Evolutionary conservation across 2,888 invertebrate genomes (phyloP), one percentile per base, ranked within the genome.

Genomic region (Aelia acuminata): DNA sequence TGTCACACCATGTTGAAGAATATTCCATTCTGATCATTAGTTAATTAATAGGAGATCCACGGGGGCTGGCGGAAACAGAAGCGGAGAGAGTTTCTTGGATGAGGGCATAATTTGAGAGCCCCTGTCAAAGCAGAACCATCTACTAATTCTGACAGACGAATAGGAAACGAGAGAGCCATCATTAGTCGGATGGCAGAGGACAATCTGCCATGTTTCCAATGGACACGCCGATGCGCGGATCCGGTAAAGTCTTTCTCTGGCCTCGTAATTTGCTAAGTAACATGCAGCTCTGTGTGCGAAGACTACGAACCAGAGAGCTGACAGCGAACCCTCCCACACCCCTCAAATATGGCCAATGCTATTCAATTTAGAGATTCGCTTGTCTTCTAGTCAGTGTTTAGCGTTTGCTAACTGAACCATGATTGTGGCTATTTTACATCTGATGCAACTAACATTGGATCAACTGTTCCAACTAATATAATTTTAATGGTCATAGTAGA

Each of bases 251-350:
- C 31, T 31, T 63, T 63, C 31, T 31, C 15, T 31, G 31, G 31
- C 63, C 31, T 63, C 63, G 63, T 63, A 63, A 63, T 63, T 63
- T 63, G 63, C 63, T 63, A 63, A 63, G 63, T 63, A 63, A 63
- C 63, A 63, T 31, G 63, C 13, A 63, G 7, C 63, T 63, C 63
- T 31, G 31, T 63, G 31, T 31, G n/a, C n/a, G 63, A 63, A 63
- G 63, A 63, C 63, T 31, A 31, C 31, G 18, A 18, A 31, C 31
- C 63, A 2, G 15, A 63, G 15, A 31, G 15, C 0, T 63, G 63
- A 63, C 63, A 63, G 63, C 15, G 15, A 0, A 31, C 7, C 13
- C 26, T 10, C 63, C 31, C 4, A 15, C 4, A 31, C 7, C 26
- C 26, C 13, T 31, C 31, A 31, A 63, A 31, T 63, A 31, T 31